Evolutionary conservation across 2,113 vertebrate species (phyloP).

Genomic region (western clawed frog (Xenopus tropicalis)): DNA sequence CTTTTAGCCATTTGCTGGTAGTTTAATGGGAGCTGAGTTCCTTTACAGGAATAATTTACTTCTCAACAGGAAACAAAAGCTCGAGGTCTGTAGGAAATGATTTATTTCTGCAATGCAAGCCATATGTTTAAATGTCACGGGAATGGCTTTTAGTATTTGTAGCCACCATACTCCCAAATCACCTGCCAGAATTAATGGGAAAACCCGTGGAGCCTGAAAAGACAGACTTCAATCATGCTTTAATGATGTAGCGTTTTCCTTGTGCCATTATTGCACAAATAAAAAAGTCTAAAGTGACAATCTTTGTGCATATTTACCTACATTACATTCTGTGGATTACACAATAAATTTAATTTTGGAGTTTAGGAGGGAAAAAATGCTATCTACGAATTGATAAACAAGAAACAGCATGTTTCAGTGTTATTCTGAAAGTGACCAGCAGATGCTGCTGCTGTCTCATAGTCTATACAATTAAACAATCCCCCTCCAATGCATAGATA

Average conservation of each 20-base stretch:
- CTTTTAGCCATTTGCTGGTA: constrained; percentile 33
- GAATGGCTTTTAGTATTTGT: constrained; percentile 29
- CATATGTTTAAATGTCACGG: constrained; percentile 43
- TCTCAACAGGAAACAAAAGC: constrained; percentile 41
- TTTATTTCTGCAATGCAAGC: constrained; percentile 41
- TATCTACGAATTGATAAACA: background rate
- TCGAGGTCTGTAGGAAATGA: constrained; percentile 39
- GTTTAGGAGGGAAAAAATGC: background rate
- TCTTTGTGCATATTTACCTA: background rate
- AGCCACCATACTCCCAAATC: constrained; percentile 29
- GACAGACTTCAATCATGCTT: constrained; percentile 36
- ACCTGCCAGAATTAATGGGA: constrained; percentile 37
- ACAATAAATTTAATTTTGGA: background rate
- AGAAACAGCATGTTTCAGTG: background rate
- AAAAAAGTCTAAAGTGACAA: background rate
- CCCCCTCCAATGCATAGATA: constrained; percentile 22
- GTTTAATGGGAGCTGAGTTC: constrained; percentile 35
- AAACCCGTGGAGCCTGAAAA: constrained; percentile 29
- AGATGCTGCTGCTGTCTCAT: constrained; percentile 43
- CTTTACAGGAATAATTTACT: constrained; percentile 44
- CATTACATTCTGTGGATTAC: background rate
- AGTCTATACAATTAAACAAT: background rate
- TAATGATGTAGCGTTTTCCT: constrained; percentile 20
- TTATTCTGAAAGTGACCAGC: constrained; percentile 29
- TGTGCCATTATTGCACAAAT: background rate